Base-by-base conservation (phyloP, 2,888 invertebrate species). In the Cheilosia vernalis region DNA sequence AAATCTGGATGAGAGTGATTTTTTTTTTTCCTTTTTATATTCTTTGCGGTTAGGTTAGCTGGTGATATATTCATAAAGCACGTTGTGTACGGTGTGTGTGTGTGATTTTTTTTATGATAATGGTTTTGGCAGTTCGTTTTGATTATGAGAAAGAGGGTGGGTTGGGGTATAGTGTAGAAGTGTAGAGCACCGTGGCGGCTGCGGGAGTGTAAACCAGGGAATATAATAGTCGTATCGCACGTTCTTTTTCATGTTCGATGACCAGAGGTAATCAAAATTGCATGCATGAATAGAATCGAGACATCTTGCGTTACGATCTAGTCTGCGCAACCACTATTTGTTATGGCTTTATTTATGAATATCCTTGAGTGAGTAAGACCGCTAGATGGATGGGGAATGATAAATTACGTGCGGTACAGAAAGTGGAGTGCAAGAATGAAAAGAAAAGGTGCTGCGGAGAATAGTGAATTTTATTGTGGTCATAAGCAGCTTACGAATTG, bases 271-370 rank as follows among this genome's bases (percentile, higher is more conserved):
- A 81, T 85, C 85, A 81, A 72, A 81, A 85, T 85, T 85, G 67
- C 85, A 81, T 85, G 85, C 85, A 85, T 85, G 85, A 80, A 76
- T 85, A 85, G 85, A 85, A 77, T 63, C 42, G 76, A 85, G 85
- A 85, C 85, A 85, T 85, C 85, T 85, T 81, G 69, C 42, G 76
- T 72, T 85, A 77, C 76, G 49, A 85, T 85, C 85, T 85, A 56
- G 76, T 77, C 76, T 76, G 70, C 51, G 42, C 44, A 49, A 19
- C 24, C 44, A 30, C 76, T 61, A 77, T 66, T 76, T 81, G 53
- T 85, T 85, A 76, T 72, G 72, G 55, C 33, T 81, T 85, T 77
- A 85, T 85, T 85, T 85, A 85, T 85, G 85, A 85, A 85, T 81
- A 85, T 85, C 85, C 85, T 81, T 81, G 81, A 81, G 76, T 63